These are phyloP conservation scores for Andrena dorsata DNA, from an alignment of 2,888 invertebrate genomes.

Conservation along the genomic window DNA sequence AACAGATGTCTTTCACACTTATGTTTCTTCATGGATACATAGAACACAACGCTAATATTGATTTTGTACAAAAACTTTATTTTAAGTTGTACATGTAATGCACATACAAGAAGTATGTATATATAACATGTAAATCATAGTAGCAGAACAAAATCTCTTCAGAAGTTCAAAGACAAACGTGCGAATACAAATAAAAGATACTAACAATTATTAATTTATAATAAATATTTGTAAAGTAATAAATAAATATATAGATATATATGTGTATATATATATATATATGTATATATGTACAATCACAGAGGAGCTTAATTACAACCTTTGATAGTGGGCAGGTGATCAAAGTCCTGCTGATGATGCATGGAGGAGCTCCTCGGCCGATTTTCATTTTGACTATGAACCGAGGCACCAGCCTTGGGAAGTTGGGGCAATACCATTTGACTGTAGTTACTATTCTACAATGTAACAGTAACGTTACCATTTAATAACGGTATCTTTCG, in stretches of 20 bases:
- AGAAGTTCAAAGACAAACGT: slow-evolving; percentile 56
- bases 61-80: slow-evolving; percentile 69
- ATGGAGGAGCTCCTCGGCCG: slow-evolving; percentile 84
- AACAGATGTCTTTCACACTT: neutral
- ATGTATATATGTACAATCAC: slow-evolving; percentile 72
- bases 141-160: slow-evolving; percentile 58
- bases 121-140: slow-evolving; percentile 57
- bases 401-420: slow-evolving; percentile 86
- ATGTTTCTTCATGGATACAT: neutral
- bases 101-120: slow-evolving; percentile 59
- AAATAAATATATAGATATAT: slow-evolving; percentile 55
- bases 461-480: slow-evolving; percentile 41
- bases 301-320: slow-evolving; percentile 78
- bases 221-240: slow-evolving; percentile 60
- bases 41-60: neutral
- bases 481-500: neutral
- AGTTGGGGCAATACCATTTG: slow-evolving; percentile 90
- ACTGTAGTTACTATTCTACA: slow-evolving; percentile 86
- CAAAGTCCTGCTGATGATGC: slow-evolving; percentile 86
- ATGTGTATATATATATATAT: slow-evolving; percentile 42
- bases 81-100: slow-evolving; percentile 64
- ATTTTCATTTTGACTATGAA: slow-evolving; percentile 83
- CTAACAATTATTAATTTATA: slow-evolving; percentile 50
- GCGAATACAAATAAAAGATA: slow-evolving; percentile 61
- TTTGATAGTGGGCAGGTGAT: slow-evolving; percentile 92